phyloP scores from a whole-genome alignment of 2,888 invertebrate genomes.

The Aphodius granarius region DNA sequence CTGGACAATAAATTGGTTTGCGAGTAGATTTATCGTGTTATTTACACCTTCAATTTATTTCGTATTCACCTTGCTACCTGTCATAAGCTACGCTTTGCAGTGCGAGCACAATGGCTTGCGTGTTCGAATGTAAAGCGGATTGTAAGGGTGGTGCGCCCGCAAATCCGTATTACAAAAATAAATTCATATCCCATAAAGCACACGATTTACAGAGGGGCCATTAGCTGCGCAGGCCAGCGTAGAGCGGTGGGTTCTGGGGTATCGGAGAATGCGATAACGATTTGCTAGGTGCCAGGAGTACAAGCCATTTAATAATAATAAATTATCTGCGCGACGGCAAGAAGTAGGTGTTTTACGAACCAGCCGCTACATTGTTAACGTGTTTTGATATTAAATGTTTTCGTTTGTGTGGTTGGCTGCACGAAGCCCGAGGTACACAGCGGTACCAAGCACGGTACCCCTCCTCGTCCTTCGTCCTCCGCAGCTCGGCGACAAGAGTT shows the following conservation, averaged over 20 bases:
- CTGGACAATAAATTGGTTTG: not conserved
- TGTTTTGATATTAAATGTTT: constrained; percentile 49
- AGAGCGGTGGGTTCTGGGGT: not conserved
- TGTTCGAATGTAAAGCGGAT: not conserved
- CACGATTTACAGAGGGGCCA: not conserved
- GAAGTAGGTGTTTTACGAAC: constrained; percentile 48
- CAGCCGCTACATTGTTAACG: constrained; percentile 48
- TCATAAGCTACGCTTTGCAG: not conserved
- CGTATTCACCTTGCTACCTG: not conserved
- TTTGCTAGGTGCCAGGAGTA: constrained; percentile 30
- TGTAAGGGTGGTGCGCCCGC: not conserved
- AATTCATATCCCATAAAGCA: not conserved
- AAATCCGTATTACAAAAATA: not conserved
- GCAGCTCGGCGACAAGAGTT: constrained; percentile 38
- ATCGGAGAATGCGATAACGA: constrained; percentile 17
- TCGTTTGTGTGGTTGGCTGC: constrained; percentile 34
- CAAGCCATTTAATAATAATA: constrained; percentile 35
- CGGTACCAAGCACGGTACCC: constrained; percentile 51
- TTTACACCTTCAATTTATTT: not conserved
- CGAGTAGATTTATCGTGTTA: not conserved
- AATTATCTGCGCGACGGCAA: constrained; percentile 34
- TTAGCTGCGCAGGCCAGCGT: not conserved
- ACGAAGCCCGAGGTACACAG: constrained; percentile 28
- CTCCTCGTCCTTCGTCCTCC: constrained; percentile 38
- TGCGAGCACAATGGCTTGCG: not conserved